Conservation (phyloP, 2,797 vertebrate species). For the Semaprochilodus insignis region DNA sequence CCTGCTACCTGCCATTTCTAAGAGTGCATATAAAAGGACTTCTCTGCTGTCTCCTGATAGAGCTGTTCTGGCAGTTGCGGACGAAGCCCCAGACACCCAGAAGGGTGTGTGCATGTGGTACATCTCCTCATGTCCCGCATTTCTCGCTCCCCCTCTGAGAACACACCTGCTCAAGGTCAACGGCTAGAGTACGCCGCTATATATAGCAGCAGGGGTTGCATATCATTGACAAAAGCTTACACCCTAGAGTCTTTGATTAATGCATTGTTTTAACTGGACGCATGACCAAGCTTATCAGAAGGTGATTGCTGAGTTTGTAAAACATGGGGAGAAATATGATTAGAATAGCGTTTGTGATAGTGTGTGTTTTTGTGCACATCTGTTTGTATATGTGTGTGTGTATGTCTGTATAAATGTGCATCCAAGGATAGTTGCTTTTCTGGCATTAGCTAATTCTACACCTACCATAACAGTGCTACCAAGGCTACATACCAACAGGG, state of each 20-base stretch:
- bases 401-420: neutral
- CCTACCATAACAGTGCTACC: too few relatives aligned
- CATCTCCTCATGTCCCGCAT: slow-evolving; percentile 18
- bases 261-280: slow-evolving; percentile 3
- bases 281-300: slow-evolving; percentile 13
- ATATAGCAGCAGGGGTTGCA: slow-evolving; percentile 41
- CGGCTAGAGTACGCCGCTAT: slow-evolving; percentile 32
- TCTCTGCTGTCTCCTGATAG: slow-evolving; percentile 2
- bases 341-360: neutral
- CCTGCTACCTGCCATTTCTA: neutral
- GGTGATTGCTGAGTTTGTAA: slow-evolving; percentile 11
- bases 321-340: neutral
- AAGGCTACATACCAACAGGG: too few relatives aligned
- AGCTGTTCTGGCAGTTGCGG: slow-evolving; percentile 33
- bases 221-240: slow-evolving; percentile 36
- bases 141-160: slow-evolving; percentile 13
- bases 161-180: slow-evolving; percentile 53
- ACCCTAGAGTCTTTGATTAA: neutral
- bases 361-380: neutral
- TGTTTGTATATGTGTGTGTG: neutral
- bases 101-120: slow-evolving; percentile 17
- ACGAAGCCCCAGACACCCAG: neutral
- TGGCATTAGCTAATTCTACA: too few relatives aligned
- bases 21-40: neutral
- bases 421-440: too few relatives aligned